A percentile compares a stretch with the other conserved stretches of the same genome.
Evolutionary conservation across 2,888 invertebrate genomes (phyloP).

Genomic region (Netelia melanura): DNA sequence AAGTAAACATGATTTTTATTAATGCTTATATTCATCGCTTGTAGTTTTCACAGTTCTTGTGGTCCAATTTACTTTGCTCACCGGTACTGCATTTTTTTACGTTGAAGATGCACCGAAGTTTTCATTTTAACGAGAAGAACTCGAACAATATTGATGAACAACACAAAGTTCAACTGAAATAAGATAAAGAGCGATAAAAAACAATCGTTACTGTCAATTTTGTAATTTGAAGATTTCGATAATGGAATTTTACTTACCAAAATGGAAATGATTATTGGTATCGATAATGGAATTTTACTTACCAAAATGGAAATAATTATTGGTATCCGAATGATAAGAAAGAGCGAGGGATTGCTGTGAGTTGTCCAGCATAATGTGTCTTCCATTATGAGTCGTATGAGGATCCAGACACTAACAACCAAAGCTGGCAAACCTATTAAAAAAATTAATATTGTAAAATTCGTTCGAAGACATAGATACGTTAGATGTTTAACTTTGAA

Average conservation of each 20-base stretch:
- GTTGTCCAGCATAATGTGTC: conserved; percentile 88
- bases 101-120: conserved; percentile 86
- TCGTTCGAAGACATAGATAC: background rate
- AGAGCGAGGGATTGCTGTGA: conserved; percentile 84
- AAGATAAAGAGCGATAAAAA: background rate
- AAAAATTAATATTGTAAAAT: conserved; percentile 44
- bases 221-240: background rate
- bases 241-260: conserved; percentile 85
- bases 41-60: too few relatives aligned
- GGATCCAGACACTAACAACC: conserved; percentile 87
- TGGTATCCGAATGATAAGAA: conserved; percentile 87
- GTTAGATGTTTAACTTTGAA: too few relatives aligned
- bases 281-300: conserved; percentile 78
- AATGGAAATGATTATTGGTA: conserved; percentile 87
- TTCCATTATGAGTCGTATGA: conserved; percentile 85
- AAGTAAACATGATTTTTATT: background rate
- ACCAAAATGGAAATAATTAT: conserved; percentile 87
- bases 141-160: conserved; percentile 88
- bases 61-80: conserved; percentile 75
- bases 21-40: background rate
- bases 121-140: conserved; percentile 87
- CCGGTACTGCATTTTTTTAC: conserved; percentile 87
- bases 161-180: conserved; percentile 87
- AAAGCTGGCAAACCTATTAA: conserved; percentile 86
- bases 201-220: background rate